Percentiles rank a stretch among this genome's conserved stretches.
Evolutionary conservation across 2,797 vertebrate species (phyloP).

Genomic region (Amniataba percoides): DNA sequence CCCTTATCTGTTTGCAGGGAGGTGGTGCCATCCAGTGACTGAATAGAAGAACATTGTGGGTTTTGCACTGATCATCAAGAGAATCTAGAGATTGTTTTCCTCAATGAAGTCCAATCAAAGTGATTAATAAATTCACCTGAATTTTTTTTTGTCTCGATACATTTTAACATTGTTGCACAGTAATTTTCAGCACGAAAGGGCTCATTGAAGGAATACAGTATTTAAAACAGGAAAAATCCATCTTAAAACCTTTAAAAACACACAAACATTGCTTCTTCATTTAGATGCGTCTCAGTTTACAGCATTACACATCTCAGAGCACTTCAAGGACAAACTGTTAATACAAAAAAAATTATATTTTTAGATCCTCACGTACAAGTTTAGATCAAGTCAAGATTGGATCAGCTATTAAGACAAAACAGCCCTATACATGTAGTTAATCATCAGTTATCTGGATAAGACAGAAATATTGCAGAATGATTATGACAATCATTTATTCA

Average conservation of each 20-base stretch:
- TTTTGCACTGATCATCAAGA: constrained; percentile 38
- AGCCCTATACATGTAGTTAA: neutral
- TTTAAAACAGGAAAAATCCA: constrained; percentile 54
- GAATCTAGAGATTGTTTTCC: constrained; percentile 52
- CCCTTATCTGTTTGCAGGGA: constrained; percentile 53
- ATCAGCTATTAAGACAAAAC: constrained; percentile 1
- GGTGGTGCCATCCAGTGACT: constrained; percentile 74
- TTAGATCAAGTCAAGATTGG: neutral
- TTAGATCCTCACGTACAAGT: neutral
- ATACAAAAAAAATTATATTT: neutral
- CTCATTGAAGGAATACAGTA: constrained; percentile 51
- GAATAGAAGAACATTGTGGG: constrained; percentile 34
- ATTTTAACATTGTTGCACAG: neutral
- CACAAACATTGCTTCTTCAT: neutral
- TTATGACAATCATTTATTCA: neutral
- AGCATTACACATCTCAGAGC: neutral
- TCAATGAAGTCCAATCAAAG: constrained; percentile 45
- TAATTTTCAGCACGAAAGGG: constrained; percentile 19
- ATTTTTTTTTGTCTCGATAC: constrained; percentile 3
- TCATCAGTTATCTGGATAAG: neutral
- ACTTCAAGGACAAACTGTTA: neutral
- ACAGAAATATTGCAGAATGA: neutral
- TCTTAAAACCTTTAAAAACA: constrained; percentile 17
- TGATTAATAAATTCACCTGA: constrained; percentile 11
- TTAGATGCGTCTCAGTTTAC: neutral